Base-by-base conservation (phyloP, 2,113 vertebrate genomes). In the Herpetotheres cachinnans region DNA sequence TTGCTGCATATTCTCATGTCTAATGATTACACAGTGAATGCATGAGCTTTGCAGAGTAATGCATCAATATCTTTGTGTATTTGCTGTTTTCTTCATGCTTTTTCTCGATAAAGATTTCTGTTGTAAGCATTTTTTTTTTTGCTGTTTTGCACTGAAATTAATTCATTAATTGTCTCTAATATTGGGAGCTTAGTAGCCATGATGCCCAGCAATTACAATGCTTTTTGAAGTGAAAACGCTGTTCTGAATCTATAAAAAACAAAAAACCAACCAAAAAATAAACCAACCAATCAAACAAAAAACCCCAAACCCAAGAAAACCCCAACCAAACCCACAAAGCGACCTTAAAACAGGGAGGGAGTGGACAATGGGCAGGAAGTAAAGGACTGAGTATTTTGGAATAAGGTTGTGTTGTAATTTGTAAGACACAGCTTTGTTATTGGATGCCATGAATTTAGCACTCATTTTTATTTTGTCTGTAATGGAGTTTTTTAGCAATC, bases 251-350 rank as follows among this genome's bases (percentile, higher is more conserved):
- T 63, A 72, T 10, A 14, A 84, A 78, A 49, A 12, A 17, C 3
- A 17, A 42, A 38, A 26, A 24, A 30, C 17, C 13, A 21, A 40
- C 42, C 42, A n/a, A n/a, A n/a, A n/a, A n/a, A n/a, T n/a, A n/a
- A n/a, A n/a, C n/a, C 42, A 42, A 42, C 42, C 42, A 42, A 42
- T 14, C 46, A 17, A 46, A 46, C 2, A 24, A 42, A 72, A 30
- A 55, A 54, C 10, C 0, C 20, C 20, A 34, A 4, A 29, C 7
- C 20, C 13, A 16, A 52, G 40, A 34, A 76, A 46, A 2, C 1
- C 22, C 62, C 22, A 47, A 19, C 34, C 36, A 85, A 55, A 46
- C 10, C 16, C 61, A 55, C 49, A 67, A 86, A 89, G 19, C 34
- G 77, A 14, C 49, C 36, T 49, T 87, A 84, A 85, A 72, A 82